Evolutionary conservation across 2,888 invertebrate genomes (phyloP), one percentile per base, ranked within the genome.

Genomic region (Steinernema hermaphroditum): DNA sequence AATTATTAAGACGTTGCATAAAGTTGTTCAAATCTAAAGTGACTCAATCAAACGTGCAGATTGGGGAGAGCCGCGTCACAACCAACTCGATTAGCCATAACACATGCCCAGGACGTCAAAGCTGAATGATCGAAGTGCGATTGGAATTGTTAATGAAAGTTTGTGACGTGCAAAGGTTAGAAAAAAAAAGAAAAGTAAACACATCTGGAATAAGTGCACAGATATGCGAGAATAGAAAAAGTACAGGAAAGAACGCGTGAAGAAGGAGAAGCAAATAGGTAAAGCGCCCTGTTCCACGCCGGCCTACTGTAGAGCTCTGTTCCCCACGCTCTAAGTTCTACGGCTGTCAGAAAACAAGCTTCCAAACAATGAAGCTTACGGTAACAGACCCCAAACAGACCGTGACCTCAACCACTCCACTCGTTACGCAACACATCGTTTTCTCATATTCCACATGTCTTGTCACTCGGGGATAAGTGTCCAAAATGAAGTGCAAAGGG

Each of bases 1-100:
- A 62, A 62, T 62, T 62, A 62, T 62, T 62, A 62, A 62, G 62
- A 34, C 46, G 62, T 62, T 29, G 62, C 22, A 32, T 62, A 29
- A 62, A 50, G 50, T 50, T 50, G 50, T 50, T 50, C 24, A 12
- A 24, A 50, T 50, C 12, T 50, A 50, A 54, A 54, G 27, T 54
- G 12, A 54, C 54, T 54, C 14, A 27, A 27, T 8, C 27, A 6
- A 12, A 54, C 2, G 9, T 54, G 24, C 12, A n/a, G 54, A 27
- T 22, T 24, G 12, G 2, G 24, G 54, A 14, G 54, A 54, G 19
- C 27, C n/a, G 46, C 46, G 46, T 46, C 46, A 46, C n/a, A n/a
- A n/a, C 46, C 2, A 54, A 54, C 14, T 54, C 46, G 46, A 46
- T 46, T 46, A 46, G 16, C 9, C 37, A 37, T 6, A 46, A 46